These are phyloP conservation scores for Therioaphis trifolii DNA, from an alignment of 2,888 invertebrate genomes.

Conservation along the genomic window DNA sequence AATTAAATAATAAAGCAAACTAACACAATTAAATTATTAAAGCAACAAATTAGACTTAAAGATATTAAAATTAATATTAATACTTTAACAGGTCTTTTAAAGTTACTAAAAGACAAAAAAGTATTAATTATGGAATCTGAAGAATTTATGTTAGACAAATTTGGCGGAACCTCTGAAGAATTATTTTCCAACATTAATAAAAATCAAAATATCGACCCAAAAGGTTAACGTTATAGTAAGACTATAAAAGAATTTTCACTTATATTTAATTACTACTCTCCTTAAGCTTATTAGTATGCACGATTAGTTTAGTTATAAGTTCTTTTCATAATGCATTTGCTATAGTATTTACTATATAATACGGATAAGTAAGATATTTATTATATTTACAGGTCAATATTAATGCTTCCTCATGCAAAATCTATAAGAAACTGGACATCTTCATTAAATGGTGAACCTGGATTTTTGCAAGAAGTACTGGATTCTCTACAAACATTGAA, in stretches of 20 bases:
- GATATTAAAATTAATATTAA: slow-evolving; percentile 16
- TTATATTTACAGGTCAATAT: neutral
- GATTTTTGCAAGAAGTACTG: neutral
- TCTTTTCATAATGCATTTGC: neutral
- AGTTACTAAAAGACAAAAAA: slow-evolving; percentile 5
- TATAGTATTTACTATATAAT: neutral
- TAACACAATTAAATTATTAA: slow-evolving; percentile 29
- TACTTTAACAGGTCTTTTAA: slow-evolving; percentile 19
- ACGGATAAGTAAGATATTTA: neutral
- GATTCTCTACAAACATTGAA: neutral
- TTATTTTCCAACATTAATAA: neutral
- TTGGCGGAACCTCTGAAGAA: neutral
- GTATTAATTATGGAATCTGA: neutral
- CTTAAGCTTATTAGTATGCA: neutral
- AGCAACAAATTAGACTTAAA: slow-evolving; percentile 18
- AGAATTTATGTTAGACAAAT: neutral
- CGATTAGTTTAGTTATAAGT: too few species aligned
- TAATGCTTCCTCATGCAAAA: neutral
- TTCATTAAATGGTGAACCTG: neutral
- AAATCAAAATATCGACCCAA: slow-evolving; percentile 3
- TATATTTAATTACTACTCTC: slow-evolving; percentile 1
- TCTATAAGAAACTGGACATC: neutral
- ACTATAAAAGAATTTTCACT: neutral
- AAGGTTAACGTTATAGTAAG: neutral
- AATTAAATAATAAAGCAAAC: slow-evolving; percentile 7